Evolutionary conservation across 92 coral and sea anemone species (phyloP), one percentile per base, ranked within the genome.

Genomic region (Parazoanthus atlanticus): DNA sequence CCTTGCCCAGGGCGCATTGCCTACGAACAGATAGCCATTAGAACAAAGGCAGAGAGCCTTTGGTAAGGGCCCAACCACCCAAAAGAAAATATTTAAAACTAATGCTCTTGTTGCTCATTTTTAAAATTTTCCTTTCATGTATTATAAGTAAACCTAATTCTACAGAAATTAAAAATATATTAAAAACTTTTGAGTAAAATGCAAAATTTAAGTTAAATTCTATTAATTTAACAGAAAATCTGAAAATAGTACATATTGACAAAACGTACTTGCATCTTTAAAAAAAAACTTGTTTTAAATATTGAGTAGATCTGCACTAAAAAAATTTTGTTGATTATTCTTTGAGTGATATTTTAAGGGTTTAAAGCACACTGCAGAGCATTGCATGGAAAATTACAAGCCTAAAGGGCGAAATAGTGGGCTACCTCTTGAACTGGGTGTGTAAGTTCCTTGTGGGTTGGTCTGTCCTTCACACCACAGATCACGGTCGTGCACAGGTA

Each of bases 1-100:
- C 85, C 90, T 91, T 56, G 90, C 88, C 97, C 94, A 93, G 0
- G 93, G 91, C 66, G 91, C 81, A 80, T 74, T 85, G 88, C 98
- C 98, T 95, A 82, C 41, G 81, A 91, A 93, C 70, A 88, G 74
- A 89, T 81, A 90, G 40, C 36, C 52, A 76, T 26, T 85, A 93
- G 92, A 93, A 93, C 79, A 89, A 77, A 76, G 78, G 86, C 89
- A 83, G 64, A 76, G 61, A 85, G 96, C 94, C 93, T 90, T 11
- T 30, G 52, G 90, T 58, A 32, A 31, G 29, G 61, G 25, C 71
- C 74, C 70, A 0, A 33, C 56, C 36, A 6, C 73, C 40, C 36
- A 32, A 64, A 16, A 33, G n/a, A 36, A 21, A 43, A 3, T 30
- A 8, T 67, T 7, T n/a, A 5, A 73, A 70, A 26, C 10, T 43